A percentile compares a stretch with the other conserved stretches of the same genome.
Evolutionary conservation across 2,888 invertebrate species (phyloP).

Genomic region (Boloria euphrosyne): DNA sequence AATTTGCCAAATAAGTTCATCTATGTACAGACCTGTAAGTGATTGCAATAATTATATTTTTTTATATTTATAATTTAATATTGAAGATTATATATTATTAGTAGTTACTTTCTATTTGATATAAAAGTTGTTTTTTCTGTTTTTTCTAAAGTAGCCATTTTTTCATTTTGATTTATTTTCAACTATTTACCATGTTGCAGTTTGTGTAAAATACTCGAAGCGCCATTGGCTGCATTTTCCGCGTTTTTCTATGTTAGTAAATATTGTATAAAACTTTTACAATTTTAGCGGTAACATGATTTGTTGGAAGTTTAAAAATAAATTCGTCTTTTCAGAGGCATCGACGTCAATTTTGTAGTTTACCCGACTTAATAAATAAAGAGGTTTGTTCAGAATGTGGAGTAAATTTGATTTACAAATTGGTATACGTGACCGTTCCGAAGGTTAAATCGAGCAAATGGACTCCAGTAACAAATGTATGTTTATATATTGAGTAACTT

Average conservation of each 20-base stretch:
- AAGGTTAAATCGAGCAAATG: conserved; percentile 21
- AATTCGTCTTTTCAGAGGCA: conserved; percentile 55
- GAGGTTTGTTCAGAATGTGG: conserved; percentile 54
- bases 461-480: conserved; percentile 20
- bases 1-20: conserved; percentile 68
- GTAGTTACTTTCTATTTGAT: too few relatives aligned
- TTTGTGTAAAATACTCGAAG: too few relatives aligned
- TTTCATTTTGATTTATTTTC: too few relatives aligned
- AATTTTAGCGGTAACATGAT: too few relatives aligned
- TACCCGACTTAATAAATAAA: conserved; percentile 58
- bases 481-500: conserved; percentile 7
- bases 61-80: not conserved
- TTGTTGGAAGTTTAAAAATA: not conserved
- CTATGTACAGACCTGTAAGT: conserved; percentile 67
- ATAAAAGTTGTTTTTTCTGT: not conserved
- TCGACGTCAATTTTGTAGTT: conserved; percentile 61
- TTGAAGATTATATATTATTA: not conserved
- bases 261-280: not conserved
- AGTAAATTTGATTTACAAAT: conserved; percentile 49
- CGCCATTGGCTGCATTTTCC: too few relatives aligned
- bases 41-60: not conserved
- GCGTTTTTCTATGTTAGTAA: not conserved
- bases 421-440: conserved; percentile 49
- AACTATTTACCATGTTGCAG: too few relatives aligned
- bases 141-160: not conserved